Percentiles rank a stretch among this genome's conserved stretches.
Conservation (phyloP, 2,888 invertebrate genomes). For the Hypena proboscidalis region DNA sequence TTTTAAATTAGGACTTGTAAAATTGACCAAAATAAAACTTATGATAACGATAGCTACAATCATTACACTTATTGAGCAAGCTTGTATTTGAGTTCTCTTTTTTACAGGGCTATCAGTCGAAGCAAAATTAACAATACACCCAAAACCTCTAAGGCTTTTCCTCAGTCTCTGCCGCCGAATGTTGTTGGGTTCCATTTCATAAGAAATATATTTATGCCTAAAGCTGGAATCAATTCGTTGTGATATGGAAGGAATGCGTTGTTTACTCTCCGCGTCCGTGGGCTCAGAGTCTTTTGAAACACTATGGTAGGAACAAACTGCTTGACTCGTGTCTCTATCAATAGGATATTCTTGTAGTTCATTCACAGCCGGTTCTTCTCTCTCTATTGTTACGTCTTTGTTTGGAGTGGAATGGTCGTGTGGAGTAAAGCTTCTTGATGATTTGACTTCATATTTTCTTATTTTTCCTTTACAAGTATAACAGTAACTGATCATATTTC, state of each 20-base stretch:
- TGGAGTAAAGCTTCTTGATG: slow-evolving; percentile 64
- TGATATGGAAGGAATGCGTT: slow-evolving; percentile 76
- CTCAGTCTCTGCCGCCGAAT: slow-evolving; percentile 67
- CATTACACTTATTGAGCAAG: slow-evolving; percentile 83
- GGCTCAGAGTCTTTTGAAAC: slow-evolving; percentile 42
- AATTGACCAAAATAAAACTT: slow-evolving; percentile 81
- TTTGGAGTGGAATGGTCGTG: slow-evolving; percentile 75
- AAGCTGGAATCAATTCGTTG: slow-evolving; percentile 71
- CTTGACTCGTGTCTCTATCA: slow-evolving; percentile 45
- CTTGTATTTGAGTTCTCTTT: slow-evolving; percentile 80
- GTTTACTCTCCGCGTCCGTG: slow-evolving; percentile 49
- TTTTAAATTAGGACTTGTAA: slow-evolving; percentile 75
- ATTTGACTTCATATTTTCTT: slow-evolving; percentile 74
- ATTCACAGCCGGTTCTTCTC: slow-evolving; percentile 36
- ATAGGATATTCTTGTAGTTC: slow-evolving; percentile 45
- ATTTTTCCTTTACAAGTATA: slow-evolving; percentile 77
- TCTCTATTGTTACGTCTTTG: slow-evolving; percentile 42
- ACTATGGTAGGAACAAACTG: slow-evolving; percentile 43
- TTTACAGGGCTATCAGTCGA: slow-evolving; percentile 75
- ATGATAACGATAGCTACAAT: slow-evolving; percentile 80
- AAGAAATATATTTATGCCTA: slow-evolving; percentile 72
- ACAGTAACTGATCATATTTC: slow-evolving; percentile 68
- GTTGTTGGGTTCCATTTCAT: slow-evolving; percentile 62
- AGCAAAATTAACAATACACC: slow-evolving; percentile 77
- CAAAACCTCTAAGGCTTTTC: slow-evolving; percentile 77